Evolutionary conservation across 53 echinoderm and acorn worm genomes (phyloP).

Genomic region (Apostichopus leukothele): DNA sequence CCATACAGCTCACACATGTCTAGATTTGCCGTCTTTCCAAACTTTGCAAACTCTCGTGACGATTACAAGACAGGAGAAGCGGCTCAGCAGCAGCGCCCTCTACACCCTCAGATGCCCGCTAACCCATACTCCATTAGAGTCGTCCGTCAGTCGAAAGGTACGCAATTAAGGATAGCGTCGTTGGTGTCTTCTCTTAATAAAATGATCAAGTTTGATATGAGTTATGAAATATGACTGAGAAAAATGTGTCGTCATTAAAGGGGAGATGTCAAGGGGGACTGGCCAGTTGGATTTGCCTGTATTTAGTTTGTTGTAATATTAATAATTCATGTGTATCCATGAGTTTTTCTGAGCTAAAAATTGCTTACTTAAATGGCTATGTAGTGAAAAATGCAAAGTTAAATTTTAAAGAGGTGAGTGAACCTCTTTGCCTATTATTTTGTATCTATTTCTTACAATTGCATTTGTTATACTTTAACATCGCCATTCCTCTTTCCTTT

Average conservation of each 20-base stretch:
- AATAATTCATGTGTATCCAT: background rate
- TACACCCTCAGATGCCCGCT: slow-evolving; percentile 92
- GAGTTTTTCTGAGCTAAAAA: too few relatives aligned
- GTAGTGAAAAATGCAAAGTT: too few relatives aligned
- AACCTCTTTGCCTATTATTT: background rate
- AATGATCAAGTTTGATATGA: too few relatives aligned
- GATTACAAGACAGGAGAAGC: slow-evolving; percentile 89
- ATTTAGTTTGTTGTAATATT: too few relatives aligned
- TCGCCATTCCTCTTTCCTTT: background rate
- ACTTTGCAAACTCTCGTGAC: slow-evolving; percentile 78
- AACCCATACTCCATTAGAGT: slow-evolving; percentile 75
- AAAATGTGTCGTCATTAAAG: too few relatives aligned
- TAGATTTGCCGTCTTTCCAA: slow-evolving; percentile 90
- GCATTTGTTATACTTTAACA: background rate
- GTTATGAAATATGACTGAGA: too few relatives aligned
- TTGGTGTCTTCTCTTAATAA: too few relatives aligned
- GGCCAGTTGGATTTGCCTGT: too few relatives aligned
- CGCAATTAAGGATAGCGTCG: background rate
- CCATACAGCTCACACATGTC: slow-evolving; percentile 99
- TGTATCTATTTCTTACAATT: background rate
- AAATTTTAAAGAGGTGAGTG: too few relatives aligned
- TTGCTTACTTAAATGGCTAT: too few relatives aligned
- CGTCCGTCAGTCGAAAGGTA: slow-evolving; percentile 82
- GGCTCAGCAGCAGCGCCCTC: slow-evolving; percentile 58
- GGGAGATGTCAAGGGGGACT: too few relatives aligned